These are phyloP conservation scores for Brassicogethes aeneus DNA, from an alignment of 2,888 invertebrate genomes.

Conservation along the genomic window DNA sequence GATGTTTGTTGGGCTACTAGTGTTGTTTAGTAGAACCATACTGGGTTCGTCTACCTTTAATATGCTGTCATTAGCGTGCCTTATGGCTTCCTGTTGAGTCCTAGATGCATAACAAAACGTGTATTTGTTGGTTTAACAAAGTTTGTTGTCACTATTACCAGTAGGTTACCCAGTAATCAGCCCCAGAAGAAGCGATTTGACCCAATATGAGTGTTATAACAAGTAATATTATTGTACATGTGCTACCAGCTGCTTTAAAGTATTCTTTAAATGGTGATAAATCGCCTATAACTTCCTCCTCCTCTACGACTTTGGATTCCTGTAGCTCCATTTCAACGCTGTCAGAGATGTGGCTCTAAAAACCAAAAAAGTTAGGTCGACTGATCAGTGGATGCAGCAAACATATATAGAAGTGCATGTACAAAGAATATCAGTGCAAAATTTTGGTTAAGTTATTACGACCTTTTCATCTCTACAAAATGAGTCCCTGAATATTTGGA, in stretches of 20 bases:
- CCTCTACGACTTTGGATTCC: background rate
- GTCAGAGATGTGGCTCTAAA: background rate
- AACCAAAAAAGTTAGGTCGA: no score
- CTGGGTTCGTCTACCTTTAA: background rate
- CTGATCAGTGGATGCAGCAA: no score
- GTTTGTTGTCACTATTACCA: no score
- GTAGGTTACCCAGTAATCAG: background rate
- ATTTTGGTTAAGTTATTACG: no score
- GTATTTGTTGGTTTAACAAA: no score
- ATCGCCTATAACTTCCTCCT: background rate
- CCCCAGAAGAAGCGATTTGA: background rate
- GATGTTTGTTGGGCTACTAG: no score
- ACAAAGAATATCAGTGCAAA: no score
- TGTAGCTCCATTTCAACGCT: background rate
- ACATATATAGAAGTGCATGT: no score
- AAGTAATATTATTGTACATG: background rate
- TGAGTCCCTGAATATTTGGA: background rate
- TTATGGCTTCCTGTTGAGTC: conserved; percentile 39
- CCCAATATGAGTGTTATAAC: background rate
- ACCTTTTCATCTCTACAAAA: background rate
- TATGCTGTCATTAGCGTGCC: background rate
- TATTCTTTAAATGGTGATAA: conserved; percentile 1
- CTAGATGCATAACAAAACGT: background rate
- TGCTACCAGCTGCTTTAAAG: background rate
- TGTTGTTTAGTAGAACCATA: no score